Base-by-base conservation (phyloP, 1,140 invertebrate species). In the Hycleus cichorii region DNA sequence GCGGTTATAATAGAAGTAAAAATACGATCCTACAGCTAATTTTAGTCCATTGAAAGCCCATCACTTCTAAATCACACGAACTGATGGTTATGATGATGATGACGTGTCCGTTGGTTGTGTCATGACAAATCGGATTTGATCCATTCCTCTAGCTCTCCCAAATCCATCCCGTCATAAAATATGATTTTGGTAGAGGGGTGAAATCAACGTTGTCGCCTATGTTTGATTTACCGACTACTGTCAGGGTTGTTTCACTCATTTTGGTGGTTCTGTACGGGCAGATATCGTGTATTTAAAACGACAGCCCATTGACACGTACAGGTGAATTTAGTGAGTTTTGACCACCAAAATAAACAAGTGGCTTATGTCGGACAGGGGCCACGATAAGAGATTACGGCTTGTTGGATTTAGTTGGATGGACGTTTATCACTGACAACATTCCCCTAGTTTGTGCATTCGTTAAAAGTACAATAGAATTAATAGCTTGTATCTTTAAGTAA, bases 241-340 rank as follows among this genome's bases (percentile, higher is more conserved):
- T 42, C 27, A 32, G 32, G 7, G 18, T 18, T 32, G 32, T 32
- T 32, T 7, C 32, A 18, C 18, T 18, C 18, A 18, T 32, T 5
- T 32, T 32, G 32, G 32, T 2, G 32, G 32, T 32, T 32, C 18
- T 18, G 18, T 32, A 7, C 45, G 44, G 44, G 51, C 12, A 39
- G 51, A 53, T 53, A 53, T 39, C 51, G 39, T 40, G 18, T 12
- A 53, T 53, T 53, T 39, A 38, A 40, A 53, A 27, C 42, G 51
- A 53, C 51, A 40, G 51, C 39, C 26, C 39, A 53, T 53, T 46
- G 51, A 53, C 51, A 53, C 51, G 42, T 53, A 38, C 51, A 53
- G 51, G 51, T 53, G 51, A 40, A 53, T 53, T 53, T 53, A 32
- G 32, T 32, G 32, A 32, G 32, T 32, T 18, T 5, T 32, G 43